Evolutionary conservation across 2,888 invertebrate species (phyloP), one percentile per base, ranked within the genome.

Genomic region (Nomada lathburiana): DNA sequence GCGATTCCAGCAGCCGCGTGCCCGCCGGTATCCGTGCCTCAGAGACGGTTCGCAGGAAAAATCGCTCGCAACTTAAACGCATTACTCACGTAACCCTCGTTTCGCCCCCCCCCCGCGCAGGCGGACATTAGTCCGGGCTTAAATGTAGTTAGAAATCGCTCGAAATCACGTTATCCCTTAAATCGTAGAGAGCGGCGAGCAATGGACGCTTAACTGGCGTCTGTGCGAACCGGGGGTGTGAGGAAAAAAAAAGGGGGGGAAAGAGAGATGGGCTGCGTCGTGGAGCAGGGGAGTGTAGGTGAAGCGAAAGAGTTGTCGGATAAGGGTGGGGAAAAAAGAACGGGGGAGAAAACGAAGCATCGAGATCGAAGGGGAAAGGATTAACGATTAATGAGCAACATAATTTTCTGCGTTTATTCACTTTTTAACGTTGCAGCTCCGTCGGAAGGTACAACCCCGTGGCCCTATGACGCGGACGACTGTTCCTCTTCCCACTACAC

Each of bases 371-470:
- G 63, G 20, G 68, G 36, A 70, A 72, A 76, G 73, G 78, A 68
- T 65, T 65, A 76, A 79, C 74, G 84, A 82, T 82, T 87, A 83
- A 85, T 77, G 82, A 77, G 62, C 55, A 62, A 69, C 60, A 85
- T 82, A 80, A 65, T 79, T 82, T 78, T 75, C 47, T 76, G 81
- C 82, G 85, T 89, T 89, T 85, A 86, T 89, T 87, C 85, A 77
- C 77, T 76, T 70, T 86, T 78, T 68, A 52, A 63, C 11, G 52
- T 59, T 23, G 29, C 29, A 26, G 36, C 9, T 64, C 2, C 44
- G 11, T 16, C 11, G 26, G 55, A 68, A 68, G 36, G 16, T 44
- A 29, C 57, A 20, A 53, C 16, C 47, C 47, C 42, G 50, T 55
- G 18, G 4, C 42, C 7, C 7, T 36, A 36, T 5, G 36, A 0